Conservation (phyloP, 2,113 vertebrate genomes). For the Aptenodytes forsteri region DNA sequence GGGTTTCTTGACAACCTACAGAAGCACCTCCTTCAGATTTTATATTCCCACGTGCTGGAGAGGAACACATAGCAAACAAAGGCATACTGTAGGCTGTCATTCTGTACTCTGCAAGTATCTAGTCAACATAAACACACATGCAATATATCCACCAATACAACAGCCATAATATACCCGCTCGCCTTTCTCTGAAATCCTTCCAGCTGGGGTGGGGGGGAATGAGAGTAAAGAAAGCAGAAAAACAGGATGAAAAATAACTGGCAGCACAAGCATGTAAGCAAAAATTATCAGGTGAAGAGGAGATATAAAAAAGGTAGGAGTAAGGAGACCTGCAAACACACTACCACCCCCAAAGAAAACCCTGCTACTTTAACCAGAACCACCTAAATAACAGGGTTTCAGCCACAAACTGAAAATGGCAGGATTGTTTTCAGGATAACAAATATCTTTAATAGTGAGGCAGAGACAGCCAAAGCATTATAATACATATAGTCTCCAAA, state of each 20-base stretch:
- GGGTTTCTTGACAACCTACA: neutral
- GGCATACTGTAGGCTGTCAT: neutral
- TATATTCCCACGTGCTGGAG: neutral
- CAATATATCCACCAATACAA: accelerated
- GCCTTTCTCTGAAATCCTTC: neutral
- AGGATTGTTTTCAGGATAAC: neutral
- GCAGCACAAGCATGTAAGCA: neutral
- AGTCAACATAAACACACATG: neutral
- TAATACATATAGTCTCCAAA: neutral
- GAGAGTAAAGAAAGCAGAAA: neutral
- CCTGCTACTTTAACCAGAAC: neutral
- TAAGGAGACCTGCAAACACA: neutral
- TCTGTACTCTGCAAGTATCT: neutral
- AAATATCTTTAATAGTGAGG: neutral
- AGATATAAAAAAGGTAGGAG: neutral
- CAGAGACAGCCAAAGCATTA: neutral
- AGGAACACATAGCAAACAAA: neutral
- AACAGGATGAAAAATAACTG: neutral
- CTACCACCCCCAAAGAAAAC: neutral
- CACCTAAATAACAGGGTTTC: neutral
- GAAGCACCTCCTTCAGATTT: constrained; percentile 3
- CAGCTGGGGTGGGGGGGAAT: neutral
- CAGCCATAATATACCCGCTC: neutral
- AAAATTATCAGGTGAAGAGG: neutral
- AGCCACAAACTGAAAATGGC: neutral